A percentile compares a stretch with the other conserved stretches of the same genome.
Conservation (phyloP, 2,888 invertebrate species). For the Geotrupes spiniger region DNA sequence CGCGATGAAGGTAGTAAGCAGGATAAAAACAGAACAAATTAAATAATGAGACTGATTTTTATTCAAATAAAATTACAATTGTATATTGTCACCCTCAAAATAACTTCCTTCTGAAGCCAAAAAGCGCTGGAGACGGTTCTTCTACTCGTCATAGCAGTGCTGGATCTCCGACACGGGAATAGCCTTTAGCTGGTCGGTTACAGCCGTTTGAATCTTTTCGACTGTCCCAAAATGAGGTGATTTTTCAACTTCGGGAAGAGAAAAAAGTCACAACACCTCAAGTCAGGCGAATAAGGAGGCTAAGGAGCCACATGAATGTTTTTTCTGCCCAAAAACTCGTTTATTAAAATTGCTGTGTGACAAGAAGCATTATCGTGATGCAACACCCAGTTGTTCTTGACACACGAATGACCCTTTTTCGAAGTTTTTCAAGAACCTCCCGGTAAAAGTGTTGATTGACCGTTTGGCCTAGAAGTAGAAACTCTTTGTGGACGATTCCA, state of each 20-base stretch:
- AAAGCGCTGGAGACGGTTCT: conserved; percentile 29
- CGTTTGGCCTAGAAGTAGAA: too few species aligned
- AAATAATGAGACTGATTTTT: too few species aligned
- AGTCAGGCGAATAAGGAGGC: conserved; percentile 1
- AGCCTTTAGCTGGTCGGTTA: conserved; percentile 31
- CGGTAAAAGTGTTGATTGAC: too few species aligned
- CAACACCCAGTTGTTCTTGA: not conserved
- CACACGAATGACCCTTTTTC: too few species aligned
- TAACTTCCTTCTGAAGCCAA: conserved; percentile 29
- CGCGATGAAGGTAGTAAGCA: too few species aligned
- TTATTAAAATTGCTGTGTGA: not conserved
- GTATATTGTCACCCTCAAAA: conserved; percentile 15
- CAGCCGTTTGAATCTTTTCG: conserved; percentile 29
- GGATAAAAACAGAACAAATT: too few species aligned
- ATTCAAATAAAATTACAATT: not conserved
- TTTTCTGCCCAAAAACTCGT: conserved; percentile 1
- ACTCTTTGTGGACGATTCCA: too few species aligned
- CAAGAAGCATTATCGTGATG: not conserved
- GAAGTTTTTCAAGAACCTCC: too few species aligned
- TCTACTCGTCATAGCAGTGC: conserved; percentile 29
- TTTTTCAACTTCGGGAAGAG: not conserved
- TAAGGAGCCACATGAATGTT: conserved; percentile 4
- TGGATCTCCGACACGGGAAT: conserved; percentile 28
- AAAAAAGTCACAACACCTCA: conserved; percentile 1
- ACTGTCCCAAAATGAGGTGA: conserved; percentile 28